Base-by-base conservation (phyloP, 2,888 invertebrate genomes). In the Caenorhabditis zanzibari region DNA sequence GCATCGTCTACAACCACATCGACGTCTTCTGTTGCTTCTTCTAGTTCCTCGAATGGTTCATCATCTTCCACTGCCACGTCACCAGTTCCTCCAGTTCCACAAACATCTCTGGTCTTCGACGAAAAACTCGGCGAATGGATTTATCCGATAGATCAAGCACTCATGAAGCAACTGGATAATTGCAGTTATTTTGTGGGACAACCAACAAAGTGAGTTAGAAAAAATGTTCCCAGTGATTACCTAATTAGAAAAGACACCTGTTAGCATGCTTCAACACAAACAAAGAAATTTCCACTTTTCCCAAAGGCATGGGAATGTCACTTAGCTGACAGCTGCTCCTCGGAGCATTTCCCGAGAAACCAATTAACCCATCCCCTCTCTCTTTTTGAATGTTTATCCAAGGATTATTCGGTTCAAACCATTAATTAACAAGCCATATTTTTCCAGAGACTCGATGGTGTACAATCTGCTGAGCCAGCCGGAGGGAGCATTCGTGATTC, bases 401-500 rank as follows among this genome's bases (percentile, higher is more conserved):
- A 32, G 71, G 47, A 4, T 71, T 56, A 58, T 14, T 16, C 47
- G 9, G n/a, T 19, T 28, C 19, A 5, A 28, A 19, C 56, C 71
- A 47, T 41, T 24, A 71, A 71, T 58, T 71, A 58, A 26, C 38
- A 9, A 41, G 9, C 38, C 22, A 35, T 26, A 22, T 26, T 58
- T n/a, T 73, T 82, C 32, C 73, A 86, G 86, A 77, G 86, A 86
- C 35, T 72, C 76, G 12, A 73, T 87, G 38, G 76, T 81, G 9
- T 72, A 63, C 22, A 87, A 87, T 58, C 68, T 87, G 44, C 71
- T 84, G 38, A 64, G 76, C 26, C 81, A 86, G 38, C 84, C 83
- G 5, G 86, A 87, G 79, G 87, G 87, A 28, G 85, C 86, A n/a
- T 87, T 87, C 44, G 87, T 87, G 10, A 83, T 87, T 19, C 79